These are phyloP conservation scores for Cygnus atratus DNA, from an alignment of 2,113 vertebrate species.

Conservation along the genomic window DNA sequence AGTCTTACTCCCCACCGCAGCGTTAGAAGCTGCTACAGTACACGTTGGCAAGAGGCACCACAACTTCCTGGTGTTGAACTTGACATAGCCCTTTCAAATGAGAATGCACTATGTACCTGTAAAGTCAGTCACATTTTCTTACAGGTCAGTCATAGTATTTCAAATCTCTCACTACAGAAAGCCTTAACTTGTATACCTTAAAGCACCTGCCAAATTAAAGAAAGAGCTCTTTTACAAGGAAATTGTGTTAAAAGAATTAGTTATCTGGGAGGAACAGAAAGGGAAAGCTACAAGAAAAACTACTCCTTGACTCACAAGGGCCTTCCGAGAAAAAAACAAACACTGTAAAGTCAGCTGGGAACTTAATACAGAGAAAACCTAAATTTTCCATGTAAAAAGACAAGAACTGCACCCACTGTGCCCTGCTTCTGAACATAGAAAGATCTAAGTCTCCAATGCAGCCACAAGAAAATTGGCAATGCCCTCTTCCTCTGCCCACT, in stretches of 20 bases:
- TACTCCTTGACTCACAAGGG: background rate
- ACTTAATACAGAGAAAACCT: background rate
- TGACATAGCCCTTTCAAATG: rapidly evolving
- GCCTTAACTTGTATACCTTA: background rate
- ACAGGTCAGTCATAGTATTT: background rate
- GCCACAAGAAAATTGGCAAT: background rate
- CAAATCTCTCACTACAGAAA: background rate
- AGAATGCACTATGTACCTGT: background rate
- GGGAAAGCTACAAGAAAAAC: background rate
- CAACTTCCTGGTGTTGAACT: rapidly evolving
- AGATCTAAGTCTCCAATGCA: background rate
- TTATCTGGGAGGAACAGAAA: background rate
- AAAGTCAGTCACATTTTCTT: background rate
- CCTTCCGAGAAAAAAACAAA: background rate
- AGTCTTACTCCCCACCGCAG: background rate
- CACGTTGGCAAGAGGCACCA: background rate
- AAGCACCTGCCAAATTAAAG: conserved; percentile 11
- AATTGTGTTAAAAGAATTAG: background rate
- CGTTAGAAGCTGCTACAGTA: background rate
- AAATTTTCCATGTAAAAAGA: background rate
- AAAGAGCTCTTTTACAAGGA: conserved; percentile 21
- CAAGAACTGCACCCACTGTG: background rate
- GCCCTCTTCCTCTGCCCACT: background rate
- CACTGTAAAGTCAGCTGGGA: background rate
- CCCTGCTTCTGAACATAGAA: background rate